phyloP scores from a whole-genome alignment of 2,888 invertebrate genomes.

The Apamea sordens region DNA sequence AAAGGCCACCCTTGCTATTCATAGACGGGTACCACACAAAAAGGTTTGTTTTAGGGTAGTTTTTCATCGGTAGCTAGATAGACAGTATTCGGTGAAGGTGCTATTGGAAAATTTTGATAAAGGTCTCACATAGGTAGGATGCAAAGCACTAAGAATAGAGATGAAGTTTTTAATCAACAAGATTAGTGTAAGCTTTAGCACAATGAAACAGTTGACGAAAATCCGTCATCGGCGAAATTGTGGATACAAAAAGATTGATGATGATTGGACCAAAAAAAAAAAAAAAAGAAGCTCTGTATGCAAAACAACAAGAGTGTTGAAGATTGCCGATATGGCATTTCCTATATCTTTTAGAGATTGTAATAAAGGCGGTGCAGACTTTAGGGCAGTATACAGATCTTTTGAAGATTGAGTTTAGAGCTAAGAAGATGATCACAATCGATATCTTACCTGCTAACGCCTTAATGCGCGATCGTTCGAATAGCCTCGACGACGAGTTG shows the following conservation, averaged over 20 bases:
- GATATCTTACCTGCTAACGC: constrained; percentile 96
- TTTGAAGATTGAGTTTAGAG: background rate
- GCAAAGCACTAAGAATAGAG: background rate
- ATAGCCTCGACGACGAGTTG: constrained; percentile 99
- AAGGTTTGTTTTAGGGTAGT: constrained; percentile 43
- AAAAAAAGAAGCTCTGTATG: too few relatives aligned
- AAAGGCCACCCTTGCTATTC: constrained; percentile 59
- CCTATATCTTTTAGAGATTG: background rate
- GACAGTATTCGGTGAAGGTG: background rate
- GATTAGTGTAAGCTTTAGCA: background rate
- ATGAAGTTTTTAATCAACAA: background rate
- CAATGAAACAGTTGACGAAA: constrained; percentile 1
- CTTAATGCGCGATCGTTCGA: constrained; percentile 99
- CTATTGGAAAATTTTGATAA: background rate
- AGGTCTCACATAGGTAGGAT: background rate
- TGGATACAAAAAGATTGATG: background rate
- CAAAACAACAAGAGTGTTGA: background rate
- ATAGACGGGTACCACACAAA: constrained; percentile 49
- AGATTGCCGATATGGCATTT: background rate
- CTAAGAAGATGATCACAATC: background rate
- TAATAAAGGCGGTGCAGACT: background rate
- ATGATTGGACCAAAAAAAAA: background rate
- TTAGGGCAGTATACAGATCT: background rate
- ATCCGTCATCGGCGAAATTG: constrained; percentile 13
- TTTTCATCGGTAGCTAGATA: background rate